Evolutionary conservation across 2,888 invertebrate species (phyloP).

Genomic region (Andrena trimmerana): DNA sequence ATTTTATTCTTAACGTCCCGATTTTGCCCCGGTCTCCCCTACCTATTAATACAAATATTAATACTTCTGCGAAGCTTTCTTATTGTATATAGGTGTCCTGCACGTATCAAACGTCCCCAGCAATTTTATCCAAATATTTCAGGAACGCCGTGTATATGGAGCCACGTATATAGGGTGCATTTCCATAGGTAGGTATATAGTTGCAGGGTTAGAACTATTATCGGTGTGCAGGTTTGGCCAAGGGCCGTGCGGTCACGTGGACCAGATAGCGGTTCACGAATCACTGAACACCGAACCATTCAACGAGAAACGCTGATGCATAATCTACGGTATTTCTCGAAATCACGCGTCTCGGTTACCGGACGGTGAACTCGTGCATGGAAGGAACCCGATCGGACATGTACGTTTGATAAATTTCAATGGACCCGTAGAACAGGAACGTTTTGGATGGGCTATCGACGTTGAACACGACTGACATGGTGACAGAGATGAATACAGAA

Average conservation of each 20-base stretch:
- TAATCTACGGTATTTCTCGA: slow-evolving; percentile 68
- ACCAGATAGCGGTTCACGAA: slow-evolving; percentile 72
- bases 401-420: slow-evolving; percentile 27
- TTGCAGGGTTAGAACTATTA: slow-evolving; percentile 63
- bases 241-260: slow-evolving; percentile 68
- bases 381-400: slow-evolving; percentile 26
- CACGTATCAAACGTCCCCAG: too few relatives aligned
- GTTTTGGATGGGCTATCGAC: not conserved
- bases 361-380: slow-evolving; percentile 3
- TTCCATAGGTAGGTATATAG: slow-evolving; percentile 54
- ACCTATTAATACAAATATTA: too few relatives aligned
- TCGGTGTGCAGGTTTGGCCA: slow-evolving; percentile 57
- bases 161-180: slow-evolving; percentile 12
- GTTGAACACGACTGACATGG: not conserved
- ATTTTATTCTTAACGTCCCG: too few relatives aligned
- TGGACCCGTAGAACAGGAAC: not conserved
- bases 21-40: too few relatives aligned
- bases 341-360: slow-evolving; percentile 55
- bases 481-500: not conserved
- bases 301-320: slow-evolving; percentile 69
- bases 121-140: slow-evolving; percentile 11
- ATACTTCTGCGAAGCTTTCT: too few relatives aligned
- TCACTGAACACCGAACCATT: slow-evolving; percentile 66
- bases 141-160: slow-evolving; percentile 16
- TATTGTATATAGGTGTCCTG: too few relatives aligned